Conservation (phyloP, 2,797 vertebrate genomes). For the Phyllotis vaccarum region DNA sequence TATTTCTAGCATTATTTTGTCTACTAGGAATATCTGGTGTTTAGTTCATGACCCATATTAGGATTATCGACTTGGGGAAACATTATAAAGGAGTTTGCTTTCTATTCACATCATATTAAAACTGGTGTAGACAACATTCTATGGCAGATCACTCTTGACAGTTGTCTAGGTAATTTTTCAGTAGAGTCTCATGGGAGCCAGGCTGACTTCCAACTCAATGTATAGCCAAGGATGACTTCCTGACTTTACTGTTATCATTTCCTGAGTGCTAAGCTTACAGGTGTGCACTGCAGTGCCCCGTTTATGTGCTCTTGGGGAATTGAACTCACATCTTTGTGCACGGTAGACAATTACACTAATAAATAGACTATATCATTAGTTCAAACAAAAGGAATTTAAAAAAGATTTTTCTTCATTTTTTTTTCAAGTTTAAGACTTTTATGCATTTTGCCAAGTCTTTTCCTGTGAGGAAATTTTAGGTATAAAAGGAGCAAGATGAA, state of each 20-base stretch:
- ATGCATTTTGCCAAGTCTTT: background rate
- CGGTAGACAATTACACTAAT: background rate
- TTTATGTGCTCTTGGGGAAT: background rate
- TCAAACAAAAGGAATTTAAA: background rate
- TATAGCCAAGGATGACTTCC: background rate
- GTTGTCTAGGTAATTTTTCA: conserved; percentile 1
- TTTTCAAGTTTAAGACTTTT: background rate
- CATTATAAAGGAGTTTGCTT: background rate
- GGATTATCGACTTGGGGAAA: background rate
- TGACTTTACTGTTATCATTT: background rate
- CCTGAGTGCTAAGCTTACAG: background rate
- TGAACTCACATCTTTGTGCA: background rate
- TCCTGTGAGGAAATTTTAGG: background rate
- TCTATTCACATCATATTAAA: background rate
- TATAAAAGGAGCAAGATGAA: conserved; percentile 21
- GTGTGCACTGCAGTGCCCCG: no score
- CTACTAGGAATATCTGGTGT: background rate
- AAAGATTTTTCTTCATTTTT: background rate
- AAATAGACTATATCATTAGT: background rate
- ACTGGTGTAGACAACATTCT: background rate
- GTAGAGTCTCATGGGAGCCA: background rate
- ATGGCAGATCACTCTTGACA: background rate
- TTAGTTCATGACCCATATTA: background rate
- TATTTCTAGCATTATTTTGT: background rate
- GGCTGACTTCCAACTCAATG: background rate